These are phyloP conservation scores for Sympetrum striolatum DNA, from an alignment of 2,888 invertebrate genomes.

Conservation along the genomic window DNA sequence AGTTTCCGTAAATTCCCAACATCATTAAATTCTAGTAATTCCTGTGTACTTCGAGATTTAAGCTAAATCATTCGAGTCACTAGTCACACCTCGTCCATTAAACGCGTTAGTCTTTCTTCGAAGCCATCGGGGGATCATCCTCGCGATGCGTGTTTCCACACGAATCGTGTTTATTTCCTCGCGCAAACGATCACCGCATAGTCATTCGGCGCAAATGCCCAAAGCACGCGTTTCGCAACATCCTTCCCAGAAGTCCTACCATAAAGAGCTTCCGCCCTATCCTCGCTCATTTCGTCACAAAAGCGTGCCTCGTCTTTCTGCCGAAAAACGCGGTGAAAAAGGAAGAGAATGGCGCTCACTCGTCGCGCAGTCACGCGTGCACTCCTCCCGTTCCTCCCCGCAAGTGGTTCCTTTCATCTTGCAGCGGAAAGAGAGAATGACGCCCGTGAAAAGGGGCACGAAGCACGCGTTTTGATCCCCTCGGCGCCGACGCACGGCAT, in stretches of 20 bases:
- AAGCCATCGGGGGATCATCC: too few relatives aligned
- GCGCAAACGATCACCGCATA: too few relatives aligned
- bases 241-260: neutral
- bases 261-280: neutral
- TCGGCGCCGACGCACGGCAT: neutral
- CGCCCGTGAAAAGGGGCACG: neutral
- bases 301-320: slow-evolving; percentile 1
- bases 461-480: slow-evolving; percentile 1
- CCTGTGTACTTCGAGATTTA: too few relatives aligned
- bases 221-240: too few relatives aligned
- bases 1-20: too few relatives aligned
- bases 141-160: too few relatives aligned
- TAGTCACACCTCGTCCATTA: too few relatives aligned
- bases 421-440: neutral
- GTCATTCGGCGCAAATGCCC: too few relatives aligned
- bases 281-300: neutral
- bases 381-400: neutral
- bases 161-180: too few relatives aligned
- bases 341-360: neutral
- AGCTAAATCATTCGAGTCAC: too few relatives aligned
- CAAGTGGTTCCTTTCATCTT: slow-evolving; percentile 27
- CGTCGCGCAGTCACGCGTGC: slow-evolving; percentile 30
- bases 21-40: too few relatives aligned
- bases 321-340: neutral
- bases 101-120: too few relatives aligned